phyloP scores from a whole-genome alignment of 2,113 vertebrate genomes.

The Irena cyanogastra region DNA sequence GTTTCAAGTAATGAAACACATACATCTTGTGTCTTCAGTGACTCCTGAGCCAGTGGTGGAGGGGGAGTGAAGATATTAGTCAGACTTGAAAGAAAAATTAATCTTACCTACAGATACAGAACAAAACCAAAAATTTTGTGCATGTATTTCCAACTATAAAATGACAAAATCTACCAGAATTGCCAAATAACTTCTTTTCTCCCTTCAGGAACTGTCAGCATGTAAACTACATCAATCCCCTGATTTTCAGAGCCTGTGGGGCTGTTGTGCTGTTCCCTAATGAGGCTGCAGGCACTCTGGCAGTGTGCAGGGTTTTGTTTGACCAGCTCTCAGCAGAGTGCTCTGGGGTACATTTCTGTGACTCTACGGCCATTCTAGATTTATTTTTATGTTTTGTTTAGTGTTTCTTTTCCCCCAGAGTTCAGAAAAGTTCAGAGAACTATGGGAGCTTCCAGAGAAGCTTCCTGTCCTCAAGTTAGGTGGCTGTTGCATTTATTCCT shows the following conservation, averaged over 20 bases:
- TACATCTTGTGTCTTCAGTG: not conserved
- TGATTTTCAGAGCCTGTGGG: not conserved
- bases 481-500: not conserved
- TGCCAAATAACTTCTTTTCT: not conserved
- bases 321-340: not conserved
- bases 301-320: rapidly evolving
- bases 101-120: not conserved
- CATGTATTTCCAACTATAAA: not conserved
- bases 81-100: conserved; percentile 11
- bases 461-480: not conserved
- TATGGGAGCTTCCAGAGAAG: not conserved
- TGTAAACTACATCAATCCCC: not conserved
- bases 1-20: conserved; percentile 21
- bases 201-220: not conserved
- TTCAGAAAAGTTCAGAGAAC: not conserved
- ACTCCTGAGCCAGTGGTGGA: not conserved
- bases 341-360: not conserved
- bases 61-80: not conserved
- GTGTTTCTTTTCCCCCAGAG: not conserved
- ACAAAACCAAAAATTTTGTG: not conserved
- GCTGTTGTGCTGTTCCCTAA: not conserved
- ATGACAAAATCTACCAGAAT: not conserved
- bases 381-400: not conserved
- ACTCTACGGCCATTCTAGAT: not conserved
- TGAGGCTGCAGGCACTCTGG: not conserved